Conservation (phyloP, 2,888 invertebrate species). For the Hesperia comma region DNA sequence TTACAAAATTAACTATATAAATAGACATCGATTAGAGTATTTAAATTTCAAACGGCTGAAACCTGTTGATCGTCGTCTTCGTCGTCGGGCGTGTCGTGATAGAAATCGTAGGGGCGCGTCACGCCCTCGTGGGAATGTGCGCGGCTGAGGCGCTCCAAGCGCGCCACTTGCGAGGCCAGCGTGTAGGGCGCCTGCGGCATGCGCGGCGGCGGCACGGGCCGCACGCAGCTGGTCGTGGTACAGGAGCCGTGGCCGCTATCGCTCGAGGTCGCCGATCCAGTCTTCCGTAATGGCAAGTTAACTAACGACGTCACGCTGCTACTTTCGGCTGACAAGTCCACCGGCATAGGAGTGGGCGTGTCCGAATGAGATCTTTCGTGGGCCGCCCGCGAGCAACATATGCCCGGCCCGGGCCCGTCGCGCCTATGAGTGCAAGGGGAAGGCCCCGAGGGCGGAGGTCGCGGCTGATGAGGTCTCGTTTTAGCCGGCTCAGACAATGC, state of each 20-base stretch:
- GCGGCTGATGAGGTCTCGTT: conserved; percentile 94
- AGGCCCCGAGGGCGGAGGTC: conserved; percentile 86
- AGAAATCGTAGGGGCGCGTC: conserved; percentile 89
- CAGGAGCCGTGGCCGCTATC: conserved; percentile 95
- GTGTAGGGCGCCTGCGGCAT: conserved; percentile 93
- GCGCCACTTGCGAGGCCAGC: conserved; percentile 93
- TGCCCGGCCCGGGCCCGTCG: conserved; percentile 81
- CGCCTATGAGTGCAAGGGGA: conserved; percentile 86
- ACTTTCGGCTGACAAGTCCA: conserved; percentile 96
- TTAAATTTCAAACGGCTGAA: conserved; percentile 75
- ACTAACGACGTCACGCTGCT: conserved; percentile 97
- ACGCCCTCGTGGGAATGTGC: conserved; percentile 95
- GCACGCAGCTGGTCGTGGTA: conserved; percentile 71
- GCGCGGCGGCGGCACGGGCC: conserved; percentile 87
- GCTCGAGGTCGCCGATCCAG: conserved; percentile 95
- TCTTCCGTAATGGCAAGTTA: conserved; percentile 94
- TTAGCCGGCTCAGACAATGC: conserved; percentile 95
- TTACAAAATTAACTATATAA: conserved; percentile 79
- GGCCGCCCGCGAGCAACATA: conserved; percentile 84
- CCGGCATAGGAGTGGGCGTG: conserved; percentile 92
- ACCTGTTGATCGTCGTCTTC: conserved; percentile 83
- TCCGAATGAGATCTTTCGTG: conserved; percentile 96
- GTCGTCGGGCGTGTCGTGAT: conserved; percentile 80
- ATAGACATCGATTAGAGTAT: conserved; percentile 75
- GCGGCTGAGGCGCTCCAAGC: conserved; percentile 91